Base-by-base conservation (phyloP, 2,888 invertebrate genomes). In the Hirtodrosophila alboralis region DNA sequence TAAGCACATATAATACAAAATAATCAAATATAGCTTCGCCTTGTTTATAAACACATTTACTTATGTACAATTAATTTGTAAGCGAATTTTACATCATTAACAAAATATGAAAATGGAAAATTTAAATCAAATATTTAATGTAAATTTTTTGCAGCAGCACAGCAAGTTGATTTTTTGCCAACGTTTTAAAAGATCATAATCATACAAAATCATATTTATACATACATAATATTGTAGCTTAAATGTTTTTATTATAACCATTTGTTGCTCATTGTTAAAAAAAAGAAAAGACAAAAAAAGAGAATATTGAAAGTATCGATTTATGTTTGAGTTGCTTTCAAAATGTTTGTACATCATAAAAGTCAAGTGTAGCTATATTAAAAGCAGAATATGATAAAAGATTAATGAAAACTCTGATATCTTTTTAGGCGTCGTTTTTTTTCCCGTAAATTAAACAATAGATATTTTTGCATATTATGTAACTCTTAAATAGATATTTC, bases 211-310 rank as follows among this genome's bases (percentile, higher is more conserved):
- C 38, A 45, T 43, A 53, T 27, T 58, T 13, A 61, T 43, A 38
- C n/a, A n/a, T n/a, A n/a, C n/a, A n/a, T n/a, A n/a, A n/a, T 63
- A 65, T 69, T 72, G 56, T 80, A 72, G 83, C 78, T 84, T 84
- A 83, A 79, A 83, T 87, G 87, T 86, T 87, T 83, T 87, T 66
- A 77, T 73, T 80, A 69, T 75, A 68, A 81, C 69, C 58, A 74
- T 81, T 84, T 81, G 86, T 86, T 81, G 81, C 81, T 81, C 70
- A 71, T 74, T 70, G 74, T 73, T 71, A 61, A 52, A 33, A 18
- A 23, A 33, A 6, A 12, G 5, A 21, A 13, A 56, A 21, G 13
- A 21, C n/a, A 16, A 45, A 45, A 36, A 7, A 10, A 58, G 21
- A 9, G 6, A 43, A 14, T 21, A 16, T n/a, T 27, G 23, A 43